phyloP scores from a whole-genome alignment of 2,113 vertebrate genomes.

The Scomber japonicus region DNA sequence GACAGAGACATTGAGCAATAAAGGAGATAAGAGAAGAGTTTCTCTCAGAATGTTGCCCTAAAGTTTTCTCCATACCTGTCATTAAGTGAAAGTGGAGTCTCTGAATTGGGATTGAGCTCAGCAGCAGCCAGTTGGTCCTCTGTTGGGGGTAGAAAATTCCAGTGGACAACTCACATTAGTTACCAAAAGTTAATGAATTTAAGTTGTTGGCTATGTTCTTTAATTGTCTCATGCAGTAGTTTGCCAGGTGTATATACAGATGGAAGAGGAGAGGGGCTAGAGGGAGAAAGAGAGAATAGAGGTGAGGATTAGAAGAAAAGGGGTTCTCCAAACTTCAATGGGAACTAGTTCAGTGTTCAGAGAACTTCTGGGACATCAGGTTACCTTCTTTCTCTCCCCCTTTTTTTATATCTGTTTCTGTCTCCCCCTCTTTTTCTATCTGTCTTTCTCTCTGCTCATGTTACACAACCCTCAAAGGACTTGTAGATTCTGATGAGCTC shows the following conservation, averaged over 20 bases:
- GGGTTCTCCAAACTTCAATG: constrained; percentile 75
- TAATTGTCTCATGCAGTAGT: background rate
- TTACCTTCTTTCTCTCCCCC: constrained; percentile 71
- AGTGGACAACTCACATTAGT: constrained; percentile 38
- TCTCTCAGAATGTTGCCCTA: background rate
- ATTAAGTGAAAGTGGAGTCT: constrained; percentile 68
- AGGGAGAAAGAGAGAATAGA: constrained; percentile 32
- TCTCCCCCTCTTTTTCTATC: constrained; percentile 61
- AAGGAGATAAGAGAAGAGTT: background rate
- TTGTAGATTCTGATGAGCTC: constrained; percentile 77
- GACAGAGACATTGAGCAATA: background rate
- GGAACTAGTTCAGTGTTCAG: constrained; percentile 70
- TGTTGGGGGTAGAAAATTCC: constrained; percentile 28
- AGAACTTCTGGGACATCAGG: constrained; percentile 79
- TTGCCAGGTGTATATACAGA: constrained; percentile 24
- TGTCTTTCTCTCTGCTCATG: constrained; percentile 75
- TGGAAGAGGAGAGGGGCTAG: constrained; percentile 31
- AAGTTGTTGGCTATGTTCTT: constrained; percentile 18
- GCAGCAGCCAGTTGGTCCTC: constrained; percentile 40
- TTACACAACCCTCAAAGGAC: constrained; percentile 84
- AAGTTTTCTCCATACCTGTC: constrained; percentile 64
- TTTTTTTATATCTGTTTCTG: constrained; percentile 46
- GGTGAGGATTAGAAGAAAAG: constrained; percentile 38
- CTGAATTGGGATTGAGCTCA: constrained; percentile 49
- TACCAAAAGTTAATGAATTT: constrained; percentile 22